These are phyloP conservation scores for Crioceris asparagi DNA, from an alignment of 2,888 invertebrate species.

Conservation along the genomic window DNA sequence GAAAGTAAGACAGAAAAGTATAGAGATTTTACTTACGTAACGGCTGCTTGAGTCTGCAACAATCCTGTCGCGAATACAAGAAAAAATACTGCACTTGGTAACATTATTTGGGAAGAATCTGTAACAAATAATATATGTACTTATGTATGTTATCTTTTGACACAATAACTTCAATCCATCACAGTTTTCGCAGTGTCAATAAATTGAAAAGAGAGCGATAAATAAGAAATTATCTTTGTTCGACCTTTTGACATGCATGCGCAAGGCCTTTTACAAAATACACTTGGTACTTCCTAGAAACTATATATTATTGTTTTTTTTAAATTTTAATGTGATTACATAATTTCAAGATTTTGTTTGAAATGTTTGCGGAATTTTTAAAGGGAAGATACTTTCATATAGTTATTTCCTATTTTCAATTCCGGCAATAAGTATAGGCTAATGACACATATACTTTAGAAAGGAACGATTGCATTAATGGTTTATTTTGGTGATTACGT, in stretches of 20 bases:
- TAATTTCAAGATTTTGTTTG: too few species aligned
- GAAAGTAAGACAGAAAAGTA: constrained; percentile 1
- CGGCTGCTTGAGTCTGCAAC: constrained; percentile 12
- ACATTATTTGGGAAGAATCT: constrained; percentile 15
- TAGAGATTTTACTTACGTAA: constrained; percentile 20
- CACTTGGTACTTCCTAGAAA: constrained; percentile 8
- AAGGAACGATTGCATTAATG: too few species aligned
- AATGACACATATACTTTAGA: too few species aligned
- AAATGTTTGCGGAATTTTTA: too few species aligned
- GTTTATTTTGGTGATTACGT: too few species aligned
- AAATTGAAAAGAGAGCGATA: constrained; percentile 17
- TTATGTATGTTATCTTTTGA: too few species aligned
- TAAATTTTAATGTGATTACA: too few species aligned
- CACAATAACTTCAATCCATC: constrained; percentile 12
- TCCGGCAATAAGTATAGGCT: too few species aligned
- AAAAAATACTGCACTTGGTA: constrained; percentile 13
- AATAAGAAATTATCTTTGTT: constrained; percentile 14
- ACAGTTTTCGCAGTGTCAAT: constrained; percentile 17
- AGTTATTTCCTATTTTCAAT: too few species aligned
- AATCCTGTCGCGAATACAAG: constrained; percentile 11
- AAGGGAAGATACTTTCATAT: too few species aligned
- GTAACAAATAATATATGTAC: constrained; percentile 11
- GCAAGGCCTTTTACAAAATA: constrained; percentile 10
- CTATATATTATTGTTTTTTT: too few species aligned
- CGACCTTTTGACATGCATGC: constrained; percentile 15